A percentile compares a stretch with the other conserved stretches of the same genome.
These are phyloP conservation scores for Limosa lapponica DNA, from an alignment of 2,797 vertebrate genomes.

Conservation along the genomic window DNA sequence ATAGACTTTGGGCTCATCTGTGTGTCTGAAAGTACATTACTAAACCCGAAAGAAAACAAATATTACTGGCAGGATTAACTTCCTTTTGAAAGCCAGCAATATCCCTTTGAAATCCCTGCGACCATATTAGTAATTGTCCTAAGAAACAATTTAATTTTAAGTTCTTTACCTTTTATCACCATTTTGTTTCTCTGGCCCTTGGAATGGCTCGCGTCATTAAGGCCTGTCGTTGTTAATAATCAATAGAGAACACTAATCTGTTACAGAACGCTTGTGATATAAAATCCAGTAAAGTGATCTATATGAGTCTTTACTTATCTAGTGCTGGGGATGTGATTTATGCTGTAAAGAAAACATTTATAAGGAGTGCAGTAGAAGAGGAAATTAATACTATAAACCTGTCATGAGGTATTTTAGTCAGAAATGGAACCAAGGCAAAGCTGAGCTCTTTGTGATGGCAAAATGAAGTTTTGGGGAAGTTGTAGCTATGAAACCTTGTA, in stretches of 20 bases:
- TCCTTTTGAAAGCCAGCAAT: conserved; percentile 59
- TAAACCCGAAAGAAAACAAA: conserved; percentile 59
- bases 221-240: background rate
- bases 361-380: conserved; percentile 59
- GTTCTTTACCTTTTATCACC: conserved; percentile 44
- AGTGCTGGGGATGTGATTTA: conserved; percentile 69
- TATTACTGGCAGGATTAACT: conserved; percentile 68
- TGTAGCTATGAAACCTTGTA: conserved; percentile 3
- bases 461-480: conserved; percentile 13
- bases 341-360: conserved; percentile 70
- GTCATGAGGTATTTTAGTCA: conserved; percentile 75
- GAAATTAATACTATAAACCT: conserved; percentile 80
- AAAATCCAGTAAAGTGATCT: conserved; percentile 20
- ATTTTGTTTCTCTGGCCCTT: conserved; percentile 11
- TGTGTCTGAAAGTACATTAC: conserved; percentile 44
- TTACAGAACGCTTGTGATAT: background rate
- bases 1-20: conserved; percentile 14
- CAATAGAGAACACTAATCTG: background rate
- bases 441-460: background rate
- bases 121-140: conserved; percentile 14
- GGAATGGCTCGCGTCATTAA: background rate
- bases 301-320: background rate
- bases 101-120: conserved; percentile 47
- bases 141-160: conserved; percentile 54
- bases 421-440: conserved; percentile 62